Base-by-base conservation (phyloP, 2,113 vertebrate genomes). In the Monarcha castaneiventris region DNA sequence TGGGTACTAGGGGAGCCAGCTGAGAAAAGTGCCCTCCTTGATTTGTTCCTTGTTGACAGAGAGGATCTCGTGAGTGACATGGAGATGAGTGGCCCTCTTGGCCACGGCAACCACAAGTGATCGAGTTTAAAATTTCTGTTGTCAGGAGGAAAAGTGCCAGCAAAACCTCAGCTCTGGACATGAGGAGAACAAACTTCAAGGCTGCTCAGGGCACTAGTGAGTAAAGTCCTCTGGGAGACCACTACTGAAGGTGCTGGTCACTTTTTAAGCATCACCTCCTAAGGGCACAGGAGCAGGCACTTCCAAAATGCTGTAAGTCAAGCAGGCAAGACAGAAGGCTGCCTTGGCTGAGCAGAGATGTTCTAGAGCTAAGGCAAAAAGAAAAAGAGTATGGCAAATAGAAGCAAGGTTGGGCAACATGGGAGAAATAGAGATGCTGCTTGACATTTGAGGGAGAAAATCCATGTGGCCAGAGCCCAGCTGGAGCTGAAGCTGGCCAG, bases 11-110 rank as follows among this genome's bases (percentile, higher is more conserved):
- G 43, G 26, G 17, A 80, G 2, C 13, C 20, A 25, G 59, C 16
- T 63, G 59, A 46, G 49, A 64, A 80, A 35, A 35, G 3, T 72
- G 13, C 26, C 16, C 10, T 41, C 58, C 20, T 41, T 49, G 49
- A 63, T 48, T 49, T 62, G 37, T 72, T 48, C 41, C 9, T 14
- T 64, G 35, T 55, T 21, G 56, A 10, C 11, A 79, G 20, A 39
- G 48, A 63, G 58, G 21, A 14, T 63, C 25, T 63, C 0, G 0
- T 63, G 49, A 48, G 49, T 5, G 1, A 16, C 43, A 26, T 18
- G 6, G 41, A 48, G 25, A 41, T 46, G 25, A 33, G n/a, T 1
- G 1, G 56, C n/a, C 0, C 0, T 41, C 29, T 41, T 41, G 41
- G 41, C 18, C 20, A 41, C 48, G 55, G 20, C 9, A 20, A n/a